Base-by-base conservation (phyloP, 2,888 invertebrate genomes). In the Teleogryllus oceanicus region DNA sequence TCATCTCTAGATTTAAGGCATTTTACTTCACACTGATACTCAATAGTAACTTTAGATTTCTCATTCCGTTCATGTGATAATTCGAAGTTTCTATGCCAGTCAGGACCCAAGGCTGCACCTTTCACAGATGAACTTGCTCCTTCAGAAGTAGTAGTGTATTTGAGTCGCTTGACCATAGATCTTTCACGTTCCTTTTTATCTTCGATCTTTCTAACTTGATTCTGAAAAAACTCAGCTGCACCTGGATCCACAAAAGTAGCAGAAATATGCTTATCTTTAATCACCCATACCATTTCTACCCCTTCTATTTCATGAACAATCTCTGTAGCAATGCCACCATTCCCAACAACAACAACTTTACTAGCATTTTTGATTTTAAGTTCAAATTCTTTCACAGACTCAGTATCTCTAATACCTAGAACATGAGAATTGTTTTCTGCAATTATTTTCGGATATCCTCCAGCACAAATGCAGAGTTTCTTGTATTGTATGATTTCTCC, bases 281-380 rank as follows among this genome's bases (percentile, higher is more conserved):
- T 92, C 0, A 95, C 93, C 99, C 99, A 99, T 81, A 96, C 89
- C 78, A 98, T 92, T 85, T 97, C 92, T 78, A 96, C 91, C 21
- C 93, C 93, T 85, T 91, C 90, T 20, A 98, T 91, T 86, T 97
- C 97, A 87, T 96, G 93, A 80, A 96, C 94, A 83, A 99, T 89
- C 89, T 99, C 99, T 75, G 97, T 98, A 75, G 99, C 99, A 85
- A 99, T 99, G 18, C 99, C 99, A 51, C 99, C 99, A 90, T 99
- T 99, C 12, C 99, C 99, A 78, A 99, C 91, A 76, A 99, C 90
- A 0, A 95, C 87, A 84, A 99, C 90, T 87, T 91, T 92, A 77
- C 90, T 91, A 0, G 96, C 92, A 80, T 88, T 87, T 80, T 88
- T 87, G 13, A 99, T 87, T 85, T 91, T 92, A 50, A 90, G 86